Evolutionary conservation across 92 coral and sea anemone species (phyloP).

Genomic region (Palythoa heliodiscus): DNA sequence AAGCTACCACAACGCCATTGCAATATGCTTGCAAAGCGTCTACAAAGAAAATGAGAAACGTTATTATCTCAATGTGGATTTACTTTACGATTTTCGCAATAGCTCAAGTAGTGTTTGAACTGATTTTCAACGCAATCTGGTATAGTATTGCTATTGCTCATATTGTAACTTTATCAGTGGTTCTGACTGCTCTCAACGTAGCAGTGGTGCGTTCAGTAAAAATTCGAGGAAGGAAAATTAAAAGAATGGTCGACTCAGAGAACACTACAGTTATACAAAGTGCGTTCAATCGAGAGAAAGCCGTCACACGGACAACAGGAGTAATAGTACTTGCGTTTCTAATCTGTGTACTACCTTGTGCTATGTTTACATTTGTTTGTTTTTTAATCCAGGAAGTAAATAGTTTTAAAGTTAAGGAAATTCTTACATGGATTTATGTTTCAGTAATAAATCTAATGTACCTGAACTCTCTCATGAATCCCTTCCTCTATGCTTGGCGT

Average conservation of each 20-base stretch:
- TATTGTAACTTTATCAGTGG: neutral
- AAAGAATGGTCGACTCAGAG: too few relatives aligned
- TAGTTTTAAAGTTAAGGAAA: neutral
- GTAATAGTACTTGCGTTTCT: too few relatives aligned
- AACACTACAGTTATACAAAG: neutral
- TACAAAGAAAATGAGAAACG: neutral
- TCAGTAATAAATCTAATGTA: too few relatives aligned
- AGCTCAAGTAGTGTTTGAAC: neutral
- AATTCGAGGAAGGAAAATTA: neutral
- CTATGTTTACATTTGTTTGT: neutral
- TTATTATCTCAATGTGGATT: neutral
- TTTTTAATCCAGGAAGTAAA: neutral
- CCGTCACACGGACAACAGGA: too few relatives aligned
- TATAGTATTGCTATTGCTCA: neutral
- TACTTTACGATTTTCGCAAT: neutral
- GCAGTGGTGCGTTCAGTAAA: neutral
- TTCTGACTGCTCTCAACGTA: neutral
- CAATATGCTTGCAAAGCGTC: neutral
- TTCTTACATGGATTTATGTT: neutral
- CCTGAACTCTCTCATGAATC: too few relatives aligned
- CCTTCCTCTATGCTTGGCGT: slow-evolving; percentile 28
- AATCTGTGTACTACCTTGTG: neutral
- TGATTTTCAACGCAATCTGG: neutral
- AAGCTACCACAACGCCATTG: neutral
- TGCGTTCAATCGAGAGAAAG: too few relatives aligned